Base-by-base conservation (phyloP, 2,113 vertebrate species). In the Empidonax traillii region DNA sequence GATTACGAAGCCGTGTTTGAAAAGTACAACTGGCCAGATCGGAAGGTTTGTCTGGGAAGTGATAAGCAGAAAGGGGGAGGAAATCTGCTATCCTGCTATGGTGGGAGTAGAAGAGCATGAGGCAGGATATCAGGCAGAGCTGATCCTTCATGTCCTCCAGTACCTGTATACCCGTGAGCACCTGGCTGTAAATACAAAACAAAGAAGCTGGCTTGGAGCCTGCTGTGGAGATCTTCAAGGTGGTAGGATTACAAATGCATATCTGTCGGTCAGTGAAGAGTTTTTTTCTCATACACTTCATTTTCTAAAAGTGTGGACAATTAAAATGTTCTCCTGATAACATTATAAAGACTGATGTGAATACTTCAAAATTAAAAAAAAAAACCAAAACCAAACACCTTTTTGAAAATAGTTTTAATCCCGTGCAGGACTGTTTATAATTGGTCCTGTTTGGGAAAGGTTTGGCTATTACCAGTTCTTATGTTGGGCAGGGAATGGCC, bases 1-100 rank as follows among this genome's bases (percentile, higher is more conserved):
- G 99, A 99, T 85, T 99, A 99, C 1, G 97, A 99, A 95, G 97
- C 98, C 1, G 99, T 99, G 83, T 99, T 99, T 94, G 97, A 99
- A 89, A 98, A 99, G 65, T 99, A 99, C 96, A 99, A 99, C 95
- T 99, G 99, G 99, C 99, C 99, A 0, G 99, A 99, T 43, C 97
- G 98, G 59, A 99, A 98, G 98, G 99, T 99, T 97, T 85, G 88
- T 79, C 44, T 95, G 79, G 72, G 44, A 28, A 46, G 44, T 5
- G 51, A 28, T 25, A 41, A 72, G 51, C 12, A 19, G 39, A n/a
- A 35, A 66, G 35, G 39, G 47, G 1, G 7, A 39, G 67, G 30
- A 59, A 75, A 47, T 20, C 33, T 35, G 66, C 47, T 71, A 0
- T 13, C 24, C 73, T 69, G 24, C 58, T 17, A 33, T 7, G 56